Percentiles rank a stretch among this genome's conserved stretches.
These are phyloP conservation scores for Lerista edwardsae DNA, from an alignment of 2,797 vertebrate species.

Conservation along the genomic window DNA sequence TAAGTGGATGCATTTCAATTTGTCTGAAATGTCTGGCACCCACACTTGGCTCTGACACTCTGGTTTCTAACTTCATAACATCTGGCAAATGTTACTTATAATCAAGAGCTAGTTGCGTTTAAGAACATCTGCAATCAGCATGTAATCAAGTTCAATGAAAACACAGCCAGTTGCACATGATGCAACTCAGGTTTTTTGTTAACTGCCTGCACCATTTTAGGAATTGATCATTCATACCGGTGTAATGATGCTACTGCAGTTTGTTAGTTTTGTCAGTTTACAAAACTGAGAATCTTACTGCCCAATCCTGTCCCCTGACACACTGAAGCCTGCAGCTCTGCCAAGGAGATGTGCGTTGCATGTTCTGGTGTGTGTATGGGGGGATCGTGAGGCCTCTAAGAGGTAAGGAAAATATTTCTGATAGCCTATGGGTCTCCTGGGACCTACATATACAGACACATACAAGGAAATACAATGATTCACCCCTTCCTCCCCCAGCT, in stretches of 20 bases:
- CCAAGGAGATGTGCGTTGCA: too few relatives aligned
- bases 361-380: too few relatives aligned
- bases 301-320: too few relatives aligned
- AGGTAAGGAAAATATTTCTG: too few relatives aligned
- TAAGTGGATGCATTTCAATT: constrained; percentile 33
- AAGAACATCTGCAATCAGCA: constrained; percentile 59
- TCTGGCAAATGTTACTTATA: constrained; percentile 59
- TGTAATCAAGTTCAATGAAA: constrained; percentile 64
- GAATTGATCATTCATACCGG: neutral
- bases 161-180: constrained; percentile 29
- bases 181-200: neutral
- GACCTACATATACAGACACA: too few relatives aligned
- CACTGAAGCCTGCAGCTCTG: too few relatives aligned
- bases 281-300: neutral
- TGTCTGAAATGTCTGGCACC: constrained; percentile 25
- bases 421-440: too few relatives aligned
- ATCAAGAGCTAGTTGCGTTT: constrained; percentile 60
- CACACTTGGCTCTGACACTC: constrained; percentile 38
- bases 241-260: neutral
- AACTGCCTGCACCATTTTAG: neutral
- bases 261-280: neutral
- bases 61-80: constrained; percentile 51
- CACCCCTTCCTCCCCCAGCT: too few relatives aligned
- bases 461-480: too few relatives aligned
- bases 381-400: too few relatives aligned